phyloP scores from a whole-genome alignment of 1,140 invertebrate species.

The Leptinotarsa texana region DNA sequence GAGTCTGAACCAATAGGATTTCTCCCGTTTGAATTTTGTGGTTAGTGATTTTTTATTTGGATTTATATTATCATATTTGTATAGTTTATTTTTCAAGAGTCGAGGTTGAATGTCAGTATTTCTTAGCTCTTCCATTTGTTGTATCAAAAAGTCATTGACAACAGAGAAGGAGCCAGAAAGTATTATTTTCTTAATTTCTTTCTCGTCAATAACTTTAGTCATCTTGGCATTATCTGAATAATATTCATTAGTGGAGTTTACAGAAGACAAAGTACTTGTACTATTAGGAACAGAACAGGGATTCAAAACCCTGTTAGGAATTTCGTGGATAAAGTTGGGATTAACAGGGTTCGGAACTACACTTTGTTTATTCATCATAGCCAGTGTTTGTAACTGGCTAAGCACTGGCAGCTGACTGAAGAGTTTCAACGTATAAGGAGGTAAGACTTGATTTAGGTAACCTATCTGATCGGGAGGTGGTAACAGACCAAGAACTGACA shows the following conservation, averaged over 20 bases:
- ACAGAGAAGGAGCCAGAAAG: neutral
- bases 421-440: neutral
- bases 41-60: slow-evolving; percentile 12
- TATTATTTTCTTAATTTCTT: slow-evolving; percentile 12
- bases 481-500: neutral
- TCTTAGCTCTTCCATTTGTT: slow-evolving; percentile 30
- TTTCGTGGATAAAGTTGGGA: neutral
- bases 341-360: neutral
- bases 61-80: slow-evolving; percentile 24
- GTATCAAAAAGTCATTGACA: slow-evolving; percentile 30
- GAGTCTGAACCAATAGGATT: slow-evolving; percentile 26
- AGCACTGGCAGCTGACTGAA: neutral
- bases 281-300: neutral
- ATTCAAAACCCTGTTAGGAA: neutral
- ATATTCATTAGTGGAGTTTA: neutral
- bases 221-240: neutral
- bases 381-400: neutral
- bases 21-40: slow-evolving; percentile 22
- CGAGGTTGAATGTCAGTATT: slow-evolving; percentile 14
- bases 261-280: neutral
- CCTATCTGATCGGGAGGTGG: neutral
- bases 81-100: slow-evolving; percentile 29
- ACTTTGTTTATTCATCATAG: neutral
- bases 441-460: neutral
- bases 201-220: slow-evolving; percentile 7